Conservation (phyloP, 2,888 invertebrate species). For the Ophioninae sp. region DNA sequence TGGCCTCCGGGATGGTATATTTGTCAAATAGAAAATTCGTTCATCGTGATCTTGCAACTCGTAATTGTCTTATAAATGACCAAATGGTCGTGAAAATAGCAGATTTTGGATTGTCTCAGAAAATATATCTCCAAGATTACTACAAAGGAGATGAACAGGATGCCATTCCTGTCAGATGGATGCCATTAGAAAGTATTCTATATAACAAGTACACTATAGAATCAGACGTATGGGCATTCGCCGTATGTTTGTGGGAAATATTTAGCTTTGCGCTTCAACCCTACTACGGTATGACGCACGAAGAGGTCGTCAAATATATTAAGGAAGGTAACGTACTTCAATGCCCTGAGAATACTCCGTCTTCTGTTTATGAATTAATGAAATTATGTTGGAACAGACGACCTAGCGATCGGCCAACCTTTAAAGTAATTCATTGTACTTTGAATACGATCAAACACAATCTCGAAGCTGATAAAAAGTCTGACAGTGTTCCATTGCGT, state of each 20-base stretch:
- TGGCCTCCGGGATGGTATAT: conserved; percentile 97
- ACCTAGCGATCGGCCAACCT: conserved; percentile 92
- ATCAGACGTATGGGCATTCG: conserved; percentile 99
- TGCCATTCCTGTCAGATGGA: conserved; percentile 98
- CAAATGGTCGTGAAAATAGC: conserved; percentile 98
- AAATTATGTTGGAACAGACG: conserved; percentile 95
- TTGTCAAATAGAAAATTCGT: conserved; percentile 96
- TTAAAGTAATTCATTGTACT: conserved; percentile 90
- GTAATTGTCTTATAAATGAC: conserved; percentile 97
- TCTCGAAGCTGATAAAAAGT: conserved; percentile 77
- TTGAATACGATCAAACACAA: conserved; percentile 86
- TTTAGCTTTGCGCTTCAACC: conserved; percentile 98
- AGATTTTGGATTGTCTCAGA: conserved; percentile 97
- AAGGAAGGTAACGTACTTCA: conserved; percentile 96
- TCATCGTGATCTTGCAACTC: conserved; percentile 96
- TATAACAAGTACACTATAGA: conserved; percentile 98
- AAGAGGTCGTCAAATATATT: conserved; percentile 96
- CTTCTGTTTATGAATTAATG: conserved; percentile 95
- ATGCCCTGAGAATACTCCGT: conserved; percentile 94
- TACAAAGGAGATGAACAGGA: conserved; percentile 98
- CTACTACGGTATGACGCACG: conserved; percentile 98
- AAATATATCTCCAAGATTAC: conserved; percentile 96
- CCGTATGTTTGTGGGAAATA: conserved; percentile 98
- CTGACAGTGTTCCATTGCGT: conserved; percentile 76
- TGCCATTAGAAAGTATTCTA: conserved; percentile 97